Conservation (phyloP, 2,113 vertebrate species). For the Cygnus buccinator region DNA sequence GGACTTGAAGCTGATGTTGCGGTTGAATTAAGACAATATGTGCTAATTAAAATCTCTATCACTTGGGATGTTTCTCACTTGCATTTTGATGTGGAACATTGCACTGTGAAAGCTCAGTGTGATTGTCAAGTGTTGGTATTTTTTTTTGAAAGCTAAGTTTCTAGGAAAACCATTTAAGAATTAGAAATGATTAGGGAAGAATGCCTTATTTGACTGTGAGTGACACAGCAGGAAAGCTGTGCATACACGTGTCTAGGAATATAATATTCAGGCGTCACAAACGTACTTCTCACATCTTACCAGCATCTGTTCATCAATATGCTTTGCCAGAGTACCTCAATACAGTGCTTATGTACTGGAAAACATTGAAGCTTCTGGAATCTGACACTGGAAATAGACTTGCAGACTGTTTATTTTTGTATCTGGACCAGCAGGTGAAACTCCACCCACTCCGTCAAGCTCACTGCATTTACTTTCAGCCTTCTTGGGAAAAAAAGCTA, state of each 20-base stretch:
- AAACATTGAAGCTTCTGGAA: not conserved
- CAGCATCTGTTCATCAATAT: fast-evolving
- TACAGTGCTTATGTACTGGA: not conserved
- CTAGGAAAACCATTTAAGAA: slow-evolving; percentile 16
- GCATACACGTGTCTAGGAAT: not conserved
- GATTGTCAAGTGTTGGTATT: not conserved
- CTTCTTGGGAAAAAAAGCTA: not conserved
- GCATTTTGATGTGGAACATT: slow-evolving; percentile 4
- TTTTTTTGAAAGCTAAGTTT: not conserved
- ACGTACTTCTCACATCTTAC: not conserved
- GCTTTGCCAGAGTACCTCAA: not conserved
- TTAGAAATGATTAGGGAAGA: not conserved
- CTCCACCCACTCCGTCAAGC: not conserved
- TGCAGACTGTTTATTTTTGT: not conserved
- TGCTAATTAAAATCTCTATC: slow-evolving; percentile 48
- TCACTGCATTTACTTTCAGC: not conserved
- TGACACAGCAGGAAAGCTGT: not conserved
- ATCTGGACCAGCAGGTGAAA: not conserved
- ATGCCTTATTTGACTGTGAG: not conserved
- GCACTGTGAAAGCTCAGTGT: not conserved
- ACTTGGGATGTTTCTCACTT: slow-evolving; percentile 20
- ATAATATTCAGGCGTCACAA: not conserved
- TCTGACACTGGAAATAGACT: not conserved
- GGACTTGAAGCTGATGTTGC: not conserved
- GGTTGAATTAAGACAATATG: not conserved